Percentiles rank a stretch among this genome's conserved stretches.
Evolutionary conservation across 2,113 vertebrate genomes (phyloP).

Genomic region (Gopherus evgoodei): DNA sequence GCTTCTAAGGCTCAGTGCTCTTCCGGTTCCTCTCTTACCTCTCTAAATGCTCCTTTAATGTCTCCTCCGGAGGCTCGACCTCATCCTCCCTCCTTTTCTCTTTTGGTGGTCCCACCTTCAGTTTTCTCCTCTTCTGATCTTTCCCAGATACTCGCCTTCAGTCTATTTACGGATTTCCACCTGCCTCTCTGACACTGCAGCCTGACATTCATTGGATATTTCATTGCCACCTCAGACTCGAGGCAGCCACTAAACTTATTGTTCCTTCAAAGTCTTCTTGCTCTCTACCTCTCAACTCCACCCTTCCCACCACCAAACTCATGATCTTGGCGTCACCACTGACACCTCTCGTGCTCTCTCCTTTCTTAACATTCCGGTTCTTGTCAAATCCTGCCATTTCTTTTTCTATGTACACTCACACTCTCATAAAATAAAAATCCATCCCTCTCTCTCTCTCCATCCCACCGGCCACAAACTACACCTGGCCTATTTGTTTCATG

Average conservation of each 20-base stretch:
- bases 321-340: neutral
- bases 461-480: neutral
- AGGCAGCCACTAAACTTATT: neutral
- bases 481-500: neutral
- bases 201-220: conserved; percentile 37
- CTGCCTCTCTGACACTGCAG: neutral
- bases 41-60: conserved; percentile 9
- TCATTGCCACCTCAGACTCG: conserved; percentile 16
- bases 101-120: neutral
- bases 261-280: conserved; percentile 11
- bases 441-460: neutral
- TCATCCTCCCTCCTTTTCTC: neutral
- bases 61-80: neutral
- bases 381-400: neutral
- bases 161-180: neutral
- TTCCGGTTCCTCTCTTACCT: conserved; percentile 17
- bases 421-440: neutral
- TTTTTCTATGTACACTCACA: neutral
- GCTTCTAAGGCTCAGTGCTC: neutral
- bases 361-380: neutral
- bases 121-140: neutral
- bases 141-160: neutral
- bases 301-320: neutral
- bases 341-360: neutral
- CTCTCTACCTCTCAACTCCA: neutral